Conservation (phyloP, 1,140 invertebrate genomes). For the Trialeurodes vaporariorum region DNA sequence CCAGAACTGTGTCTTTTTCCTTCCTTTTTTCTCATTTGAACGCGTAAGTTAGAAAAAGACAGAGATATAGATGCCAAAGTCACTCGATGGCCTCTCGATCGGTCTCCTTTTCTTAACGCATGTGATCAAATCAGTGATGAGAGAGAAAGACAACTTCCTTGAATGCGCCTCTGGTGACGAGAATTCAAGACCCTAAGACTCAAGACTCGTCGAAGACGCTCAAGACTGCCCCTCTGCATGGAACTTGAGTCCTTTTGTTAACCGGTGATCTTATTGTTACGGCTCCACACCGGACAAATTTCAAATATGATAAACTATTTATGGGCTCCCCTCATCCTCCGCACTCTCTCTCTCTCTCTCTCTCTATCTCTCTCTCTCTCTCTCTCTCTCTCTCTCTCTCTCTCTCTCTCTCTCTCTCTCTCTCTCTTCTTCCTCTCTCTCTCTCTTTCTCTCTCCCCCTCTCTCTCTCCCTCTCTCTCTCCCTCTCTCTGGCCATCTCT, state of each 20-base stretch:
- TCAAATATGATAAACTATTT: conserved; percentile 1
- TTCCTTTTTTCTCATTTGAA: too few relatives aligned
- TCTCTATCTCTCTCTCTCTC: neutral
- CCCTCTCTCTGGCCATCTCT: neutral
- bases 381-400: neutral
- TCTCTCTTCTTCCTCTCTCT: neutral
- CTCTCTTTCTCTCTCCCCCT: neutral
- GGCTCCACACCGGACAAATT: neutral
- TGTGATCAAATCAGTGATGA: too few relatives aligned
- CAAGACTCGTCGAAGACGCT: too few relatives aligned
- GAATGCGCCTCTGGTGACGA: too few relatives aligned
- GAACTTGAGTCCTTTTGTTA: neutral
- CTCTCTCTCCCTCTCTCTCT: neutral
- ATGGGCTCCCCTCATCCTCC: neutral
- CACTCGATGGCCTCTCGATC: too few relatives aligned
- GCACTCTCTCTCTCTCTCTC: neutral
- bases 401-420: neutral
- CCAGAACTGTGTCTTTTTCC: too few relatives aligned
- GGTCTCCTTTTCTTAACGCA: too few relatives aligned
- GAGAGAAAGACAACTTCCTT: too few relatives aligned
- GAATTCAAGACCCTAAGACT: neutral
- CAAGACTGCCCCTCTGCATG: too few relatives aligned
- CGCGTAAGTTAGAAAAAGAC: too few relatives aligned
- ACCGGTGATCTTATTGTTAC: neutral
- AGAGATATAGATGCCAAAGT: too few relatives aligned